phyloP scores from a whole-genome alignment of 2,113 vertebrate species.

The human region GRCh38 chrX:121379001-121379500 shows the following conservation, averaged over 20 bases:
- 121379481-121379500: neutral
- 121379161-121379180: neutral
- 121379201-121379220: neutral
- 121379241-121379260: neutral
- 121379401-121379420: neutral
- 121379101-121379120: neutral
- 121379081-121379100: neutral
- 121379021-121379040: neutral
- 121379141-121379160: neutral
- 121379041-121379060: neutral
- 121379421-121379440: neutral
- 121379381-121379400: neutral
- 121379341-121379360: neutral
- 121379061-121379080: neutral
- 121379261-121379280: neutral
- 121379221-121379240: neutral
- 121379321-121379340: neutral
- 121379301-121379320: slow-evolving; percentile 38
- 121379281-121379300: slow-evolving; percentile 36
- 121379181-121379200: neutral
- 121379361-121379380: slow-evolving; percentile 30
- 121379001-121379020: neutral
- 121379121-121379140: neutral
- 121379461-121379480: neutral
- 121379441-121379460: slow-evolving; percentile 9